Evolutionary conservation across 2,888 invertebrate genomes (phyloP).

Genomic region (Polyploca ridens): DNA sequence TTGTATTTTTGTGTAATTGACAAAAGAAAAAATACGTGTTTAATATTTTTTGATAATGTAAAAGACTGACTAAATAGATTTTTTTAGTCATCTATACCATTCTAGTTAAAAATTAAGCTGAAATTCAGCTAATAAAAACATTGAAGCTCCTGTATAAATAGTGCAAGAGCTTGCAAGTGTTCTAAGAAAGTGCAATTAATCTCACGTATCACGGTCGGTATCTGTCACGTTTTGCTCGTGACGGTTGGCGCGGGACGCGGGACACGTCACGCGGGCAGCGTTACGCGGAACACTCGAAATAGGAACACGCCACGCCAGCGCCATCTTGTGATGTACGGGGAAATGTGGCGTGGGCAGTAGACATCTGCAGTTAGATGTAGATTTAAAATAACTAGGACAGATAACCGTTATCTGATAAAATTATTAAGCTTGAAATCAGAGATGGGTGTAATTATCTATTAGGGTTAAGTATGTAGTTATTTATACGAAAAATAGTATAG

Average conservation of each 20-base stretch:
- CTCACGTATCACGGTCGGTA: slow-evolving; percentile 42
- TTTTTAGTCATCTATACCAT: no score
- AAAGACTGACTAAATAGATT: no score
- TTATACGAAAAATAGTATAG: no score
- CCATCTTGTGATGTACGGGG: slow-evolving; percentile 33
- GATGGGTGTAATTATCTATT: no score
- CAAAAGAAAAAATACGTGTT: no score
- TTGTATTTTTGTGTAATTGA: no score
- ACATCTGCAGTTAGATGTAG: neutral
- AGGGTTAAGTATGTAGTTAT: no score
- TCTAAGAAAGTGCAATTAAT: slow-evolving; percentile 28
- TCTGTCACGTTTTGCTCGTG: slow-evolving; percentile 48
- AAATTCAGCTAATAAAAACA: neutral
- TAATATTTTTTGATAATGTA: no score
- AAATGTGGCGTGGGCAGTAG: slow-evolving; percentile 30
- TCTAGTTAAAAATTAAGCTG: neutral
- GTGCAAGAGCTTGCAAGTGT: slow-evolving; percentile 20
- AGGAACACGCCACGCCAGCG: slow-evolving; percentile 36
- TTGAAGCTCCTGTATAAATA: slow-evolving; percentile 26
- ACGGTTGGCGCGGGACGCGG: slow-evolving; percentile 22
- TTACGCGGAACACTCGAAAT: slow-evolving; percentile 56
- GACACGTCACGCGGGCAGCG: slow-evolving; percentile 18
- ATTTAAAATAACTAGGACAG: neutral
- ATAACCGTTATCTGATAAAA: no score
- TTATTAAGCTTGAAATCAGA: no score